phyloP scores from a whole-genome alignment of 2,113 vertebrate species.

The Seriola quinqueradiata region DNA sequence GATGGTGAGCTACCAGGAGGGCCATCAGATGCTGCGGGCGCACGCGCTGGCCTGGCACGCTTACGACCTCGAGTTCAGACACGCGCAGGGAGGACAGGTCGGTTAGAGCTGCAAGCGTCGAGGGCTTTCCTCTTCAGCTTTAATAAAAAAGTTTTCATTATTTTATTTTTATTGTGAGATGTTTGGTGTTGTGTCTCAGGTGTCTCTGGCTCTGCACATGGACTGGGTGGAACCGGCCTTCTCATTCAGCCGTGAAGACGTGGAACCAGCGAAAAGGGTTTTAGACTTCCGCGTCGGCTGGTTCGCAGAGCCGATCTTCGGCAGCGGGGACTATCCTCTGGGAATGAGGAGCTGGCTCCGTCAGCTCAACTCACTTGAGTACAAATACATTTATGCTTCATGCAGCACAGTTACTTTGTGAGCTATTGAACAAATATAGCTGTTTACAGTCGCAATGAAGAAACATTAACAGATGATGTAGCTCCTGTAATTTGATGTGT shows the following conservation, averaged over 20 bases:
- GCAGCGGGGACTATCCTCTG: slow-evolving; percentile 91
- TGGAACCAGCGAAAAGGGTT: slow-evolving; percentile 89
- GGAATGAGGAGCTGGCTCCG: slow-evolving; percentile 92
- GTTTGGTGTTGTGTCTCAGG: slow-evolving; percentile 48
- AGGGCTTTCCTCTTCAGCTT: not conserved
- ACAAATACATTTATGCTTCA: slow-evolving; percentile 20
- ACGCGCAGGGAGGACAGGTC: slow-evolving; percentile 87
- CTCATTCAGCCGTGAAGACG: slow-evolving; percentile 89
- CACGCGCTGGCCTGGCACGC: slow-evolving; percentile 92
- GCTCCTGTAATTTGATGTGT: not conserved
- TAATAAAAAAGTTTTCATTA: not conserved
- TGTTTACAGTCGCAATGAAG: not conserved
- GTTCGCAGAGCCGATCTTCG: slow-evolving; percentile 96
- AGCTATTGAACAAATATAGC: not conserved
- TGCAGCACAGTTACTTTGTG: not conserved
- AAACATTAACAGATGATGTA: not conserved
- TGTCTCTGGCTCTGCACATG: slow-evolving; percentile 92
- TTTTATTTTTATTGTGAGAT: not conserved
- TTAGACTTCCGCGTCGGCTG: slow-evolving; percentile 92
- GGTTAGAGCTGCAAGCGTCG: not conserved
- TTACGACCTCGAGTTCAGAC: slow-evolving; percentile 90
- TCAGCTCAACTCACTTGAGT: slow-evolving; percentile 85
- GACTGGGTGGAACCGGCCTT: slow-evolving; percentile 97
- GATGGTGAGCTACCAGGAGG: slow-evolving; percentile 88
- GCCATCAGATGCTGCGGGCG: slow-evolving; percentile 91